A percentile compares a stretch with the other conserved stretches of the same genome.
Conservation (phyloP, 2,113 vertebrate genomes). For the Eulemur macaco region DNA sequence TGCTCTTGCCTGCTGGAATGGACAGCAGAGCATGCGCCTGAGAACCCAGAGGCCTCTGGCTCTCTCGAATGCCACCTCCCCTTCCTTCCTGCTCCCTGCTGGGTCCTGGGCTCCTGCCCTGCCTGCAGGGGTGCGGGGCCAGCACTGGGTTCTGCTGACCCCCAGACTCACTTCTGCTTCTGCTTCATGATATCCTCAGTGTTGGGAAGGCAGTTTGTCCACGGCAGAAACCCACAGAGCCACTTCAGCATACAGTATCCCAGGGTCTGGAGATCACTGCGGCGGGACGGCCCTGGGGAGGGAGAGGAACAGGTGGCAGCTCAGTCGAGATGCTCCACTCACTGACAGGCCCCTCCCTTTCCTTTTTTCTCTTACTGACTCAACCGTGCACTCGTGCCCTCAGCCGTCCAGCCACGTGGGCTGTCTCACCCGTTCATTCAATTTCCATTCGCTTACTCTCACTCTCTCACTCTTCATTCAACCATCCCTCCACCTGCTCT, state of each 20-base stretch:
- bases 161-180: constrained; percentile 89
- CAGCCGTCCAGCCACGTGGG: not conserved
- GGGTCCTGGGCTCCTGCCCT: not conserved
- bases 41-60: not conserved
- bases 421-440: not conserved
- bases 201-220: constrained; percentile 83
- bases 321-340: not conserved
- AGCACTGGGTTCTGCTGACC: not conserved
- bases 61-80: not conserved
- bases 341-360: accelerated
- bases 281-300: constrained; percentile 90
- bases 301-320: not conserved
- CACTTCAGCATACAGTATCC: constrained; percentile 95
- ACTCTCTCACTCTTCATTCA: not conserved
- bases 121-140: not conserved
- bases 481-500: too few species aligned
- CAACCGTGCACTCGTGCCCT: not conserved
- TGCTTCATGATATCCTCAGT: constrained; percentile 82
- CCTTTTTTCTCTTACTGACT: not conserved
- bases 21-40: accelerated
- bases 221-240: constrained; percentile 90
- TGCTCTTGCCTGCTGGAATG: accelerated
- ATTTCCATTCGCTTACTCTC: not conserved
- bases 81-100: not conserved
- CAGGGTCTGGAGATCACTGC: constrained; percentile 94